A percentile compares a stretch with the other conserved stretches of the same genome.
Conservation (phyloP, 2,113 vertebrate genomes). For the Hippolais icterina region DNA sequence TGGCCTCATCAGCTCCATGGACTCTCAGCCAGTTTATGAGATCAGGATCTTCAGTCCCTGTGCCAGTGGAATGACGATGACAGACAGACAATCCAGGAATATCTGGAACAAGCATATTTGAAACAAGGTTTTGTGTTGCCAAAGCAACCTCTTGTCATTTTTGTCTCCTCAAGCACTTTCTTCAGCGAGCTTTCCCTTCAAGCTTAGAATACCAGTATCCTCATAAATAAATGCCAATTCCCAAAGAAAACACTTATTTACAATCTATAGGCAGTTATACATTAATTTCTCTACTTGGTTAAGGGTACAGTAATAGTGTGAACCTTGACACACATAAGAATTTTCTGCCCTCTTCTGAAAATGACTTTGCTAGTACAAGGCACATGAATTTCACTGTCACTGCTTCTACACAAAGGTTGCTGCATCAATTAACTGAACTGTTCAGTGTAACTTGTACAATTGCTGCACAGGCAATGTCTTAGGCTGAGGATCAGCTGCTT, state of each 20-base stretch:
- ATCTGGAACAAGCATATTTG: slow-evolving; percentile 69
- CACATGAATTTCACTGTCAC: neutral
- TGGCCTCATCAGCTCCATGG: slow-evolving; percentile 86
- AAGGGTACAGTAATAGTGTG: neutral
- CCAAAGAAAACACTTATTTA: neutral
- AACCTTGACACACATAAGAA: neutral
- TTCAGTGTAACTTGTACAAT: neutral
- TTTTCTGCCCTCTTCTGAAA: neutral
- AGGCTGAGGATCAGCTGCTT: neutral
- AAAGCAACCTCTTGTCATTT: slow-evolving; percentile 1
- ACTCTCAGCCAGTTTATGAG: slow-evolving; percentile 85
- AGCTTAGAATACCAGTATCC: neutral
- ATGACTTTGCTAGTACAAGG: neutral
- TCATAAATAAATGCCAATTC: neutral
- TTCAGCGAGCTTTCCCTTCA: neutral
- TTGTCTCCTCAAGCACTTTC: neutral
- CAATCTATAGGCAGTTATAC: neutral
- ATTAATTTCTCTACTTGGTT: neutral
- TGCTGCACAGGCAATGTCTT: neutral
- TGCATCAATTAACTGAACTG: neutral
- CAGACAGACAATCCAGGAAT: slow-evolving; percentile 65
- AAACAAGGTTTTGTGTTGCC: neutral
- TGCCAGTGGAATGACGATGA: slow-evolving; percentile 46
- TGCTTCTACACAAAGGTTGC: neutral
- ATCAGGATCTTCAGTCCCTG: slow-evolving; percentile 74